phyloP scores from a whole-genome alignment of 2,888 invertebrate species.

The Leistus spinibarbis region DNA sequence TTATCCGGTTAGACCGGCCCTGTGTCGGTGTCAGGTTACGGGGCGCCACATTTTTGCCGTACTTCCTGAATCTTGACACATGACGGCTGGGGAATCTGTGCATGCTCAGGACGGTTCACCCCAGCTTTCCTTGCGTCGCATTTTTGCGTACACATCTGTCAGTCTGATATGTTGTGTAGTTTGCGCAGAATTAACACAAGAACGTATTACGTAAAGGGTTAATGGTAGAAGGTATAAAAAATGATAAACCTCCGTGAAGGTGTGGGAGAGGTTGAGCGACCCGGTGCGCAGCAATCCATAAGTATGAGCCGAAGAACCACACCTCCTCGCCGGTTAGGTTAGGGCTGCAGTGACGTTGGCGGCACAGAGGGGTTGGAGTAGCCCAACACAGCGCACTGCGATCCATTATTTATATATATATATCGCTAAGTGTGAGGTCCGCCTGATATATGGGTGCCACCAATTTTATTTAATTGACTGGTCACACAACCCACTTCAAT shows the following conservation, averaged over 20 bases:
- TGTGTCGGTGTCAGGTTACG: not conserved
- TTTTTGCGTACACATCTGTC: no score
- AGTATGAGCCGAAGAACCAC: not conserved
- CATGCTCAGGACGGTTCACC: no score
- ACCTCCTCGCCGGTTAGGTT: not conserved
- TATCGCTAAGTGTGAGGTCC: constrained; percentile 52
- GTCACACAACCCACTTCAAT: not conserved
- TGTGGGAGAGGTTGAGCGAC: not conserved
- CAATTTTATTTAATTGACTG: constrained; percentile 54
- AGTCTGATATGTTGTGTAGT: no score
- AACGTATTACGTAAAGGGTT: no score
- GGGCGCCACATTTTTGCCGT: not conserved
- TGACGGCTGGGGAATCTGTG: not conserved
- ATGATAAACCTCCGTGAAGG: not conserved
- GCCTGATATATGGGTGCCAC: constrained; percentile 53
- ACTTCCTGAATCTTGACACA: constrained; percentile 3
- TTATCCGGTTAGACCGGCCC: not conserved
- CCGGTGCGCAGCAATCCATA: not conserved
- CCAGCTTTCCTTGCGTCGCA: no score
- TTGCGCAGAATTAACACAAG: no score
- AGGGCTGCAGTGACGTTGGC: not conserved
- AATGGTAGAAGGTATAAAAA: no score
- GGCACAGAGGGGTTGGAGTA: not conserved
- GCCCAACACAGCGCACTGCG: constrained; percentile 11
- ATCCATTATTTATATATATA: constrained; percentile 53